Conservation (phyloP, 2,797 vertebrate species). For the Phrynocephalus guinanensis region DNA sequence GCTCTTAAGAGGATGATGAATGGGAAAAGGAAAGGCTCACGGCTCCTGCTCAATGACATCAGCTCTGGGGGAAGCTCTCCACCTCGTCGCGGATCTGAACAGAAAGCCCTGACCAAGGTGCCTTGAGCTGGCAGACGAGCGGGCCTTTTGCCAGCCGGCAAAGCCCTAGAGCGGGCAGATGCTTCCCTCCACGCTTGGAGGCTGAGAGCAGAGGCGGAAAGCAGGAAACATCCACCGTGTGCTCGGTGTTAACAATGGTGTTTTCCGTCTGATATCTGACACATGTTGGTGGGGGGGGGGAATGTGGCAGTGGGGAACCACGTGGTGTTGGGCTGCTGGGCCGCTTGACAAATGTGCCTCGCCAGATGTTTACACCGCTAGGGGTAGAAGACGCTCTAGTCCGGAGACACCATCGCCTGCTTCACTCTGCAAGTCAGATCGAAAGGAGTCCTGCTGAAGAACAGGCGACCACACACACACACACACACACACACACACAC, state of each 20-base stretch:
- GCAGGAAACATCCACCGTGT: background rate
- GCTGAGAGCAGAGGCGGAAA: background rate
- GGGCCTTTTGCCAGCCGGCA: constrained; percentile 13
- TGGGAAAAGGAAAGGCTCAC: too few relatives aligned
- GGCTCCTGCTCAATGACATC: constrained; percentile 38
- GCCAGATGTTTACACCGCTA: background rate
- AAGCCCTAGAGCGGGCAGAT: constrained; percentile 25
- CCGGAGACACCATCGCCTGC: background rate
- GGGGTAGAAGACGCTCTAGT: background rate
- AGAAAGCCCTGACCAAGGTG: constrained; percentile 52
- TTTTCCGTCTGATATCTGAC: too few relatives aligned
- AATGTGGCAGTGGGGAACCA: too few relatives aligned
- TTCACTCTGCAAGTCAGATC: too few relatives aligned
- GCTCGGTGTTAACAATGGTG: background rate
- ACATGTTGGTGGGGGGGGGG: background rate
- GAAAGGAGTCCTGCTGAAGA: background rate
- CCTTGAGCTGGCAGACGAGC: constrained; percentile 3
- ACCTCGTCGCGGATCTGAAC: constrained; percentile 46
- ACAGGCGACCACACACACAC: too few relatives aligned
- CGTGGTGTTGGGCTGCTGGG: background rate
- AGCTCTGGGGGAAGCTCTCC: constrained; percentile 50
- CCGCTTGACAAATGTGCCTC: background rate
- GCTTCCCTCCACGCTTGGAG: constrained; percentile 13
- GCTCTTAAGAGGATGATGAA: too few relatives aligned
- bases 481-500: too few relatives aligned